Base-by-base conservation (phyloP, 2,113 vertebrate genomes). In the Xiphias gladius region DNA sequence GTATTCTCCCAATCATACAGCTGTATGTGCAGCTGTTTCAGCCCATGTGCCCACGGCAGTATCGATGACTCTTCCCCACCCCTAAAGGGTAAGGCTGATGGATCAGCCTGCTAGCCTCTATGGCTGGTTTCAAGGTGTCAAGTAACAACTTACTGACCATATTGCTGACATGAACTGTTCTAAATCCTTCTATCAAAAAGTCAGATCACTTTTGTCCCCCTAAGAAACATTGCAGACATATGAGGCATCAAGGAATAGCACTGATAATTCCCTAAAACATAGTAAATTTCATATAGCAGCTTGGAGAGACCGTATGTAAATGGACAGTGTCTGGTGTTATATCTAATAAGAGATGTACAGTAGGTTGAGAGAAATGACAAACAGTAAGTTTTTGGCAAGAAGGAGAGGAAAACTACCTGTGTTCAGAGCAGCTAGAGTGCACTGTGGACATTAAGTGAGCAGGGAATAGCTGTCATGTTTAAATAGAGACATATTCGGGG, bases 401-500 rank as follows among this genome's bases (percentile, higher is more conserved):
- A 10, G 50, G 5, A 24, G 54, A 66, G 32, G 46, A 13, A 43
- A 30, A 7, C 7, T 39, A 13, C 46, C 43, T 37, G 48, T 77
- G 72, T 84, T 74, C 11, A 76, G 83, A 80, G 64, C 57, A 72
- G 80, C 39, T 24, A 43, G 46, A 75, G 75, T 54, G 55, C 52
- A 52, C 57, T 39, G 81, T 80, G 73, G 86, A 74, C 85, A 85
- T 35, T 74, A 85, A 50, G 81, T 52, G 76, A 69, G 69, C 77
- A 76, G 88, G 80, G 88, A 93, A 87, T 88, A 89, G 78, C 88
- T 93, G 87, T 88, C 91, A 91, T 64, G 80, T 86, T 85, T 85
- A 92, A 91, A 92, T 87, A 66, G 69, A 83, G 80, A 92, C 83
- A 54, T 84, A 91, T 85, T 78, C 79, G 65, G 50, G 72, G 78